Conservation (phyloP, 2,113 vertebrate genomes). For the Pluvianellus socialis region DNA sequence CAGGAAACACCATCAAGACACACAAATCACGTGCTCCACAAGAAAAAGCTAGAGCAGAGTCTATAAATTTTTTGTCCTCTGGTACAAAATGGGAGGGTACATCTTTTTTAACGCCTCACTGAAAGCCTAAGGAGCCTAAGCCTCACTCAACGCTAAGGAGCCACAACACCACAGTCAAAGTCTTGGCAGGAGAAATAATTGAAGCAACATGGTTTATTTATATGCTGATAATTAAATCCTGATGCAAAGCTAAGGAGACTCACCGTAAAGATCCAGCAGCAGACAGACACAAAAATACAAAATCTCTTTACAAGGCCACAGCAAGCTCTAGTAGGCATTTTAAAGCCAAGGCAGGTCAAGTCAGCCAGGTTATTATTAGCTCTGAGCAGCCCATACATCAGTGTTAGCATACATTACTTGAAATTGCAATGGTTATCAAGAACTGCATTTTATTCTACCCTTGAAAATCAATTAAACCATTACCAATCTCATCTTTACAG, state of each 20-base stretch:
- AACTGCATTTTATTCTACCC: neutral
- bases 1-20: neutral
- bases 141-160: neutral
- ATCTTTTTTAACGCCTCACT: neutral
- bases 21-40: neutral
- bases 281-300: neutral
- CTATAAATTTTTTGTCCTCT: accelerated
- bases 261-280: neutral
- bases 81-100: neutral
- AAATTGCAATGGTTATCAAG: neutral
- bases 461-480: neutral
- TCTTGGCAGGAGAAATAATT: neutral
- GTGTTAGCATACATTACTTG: neutral
- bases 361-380: neutral
- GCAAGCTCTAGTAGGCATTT: neutral
- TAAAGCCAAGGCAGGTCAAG: neutral
- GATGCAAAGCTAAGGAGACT: neutral
- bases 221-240: neutral
- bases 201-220: neutral
- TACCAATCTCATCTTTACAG: neutral
- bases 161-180: neutral
- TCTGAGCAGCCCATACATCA: neutral
- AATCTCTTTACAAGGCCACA: neutral
- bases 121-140: too few relatives aligned
- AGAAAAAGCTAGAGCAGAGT: neutral